A percentile compares a stretch with the other conserved stretches of the same genome.
phyloP scores from a whole-genome alignment of 1,140 invertebrate species.

The Macrosteles quadrilineatus region DNA sequence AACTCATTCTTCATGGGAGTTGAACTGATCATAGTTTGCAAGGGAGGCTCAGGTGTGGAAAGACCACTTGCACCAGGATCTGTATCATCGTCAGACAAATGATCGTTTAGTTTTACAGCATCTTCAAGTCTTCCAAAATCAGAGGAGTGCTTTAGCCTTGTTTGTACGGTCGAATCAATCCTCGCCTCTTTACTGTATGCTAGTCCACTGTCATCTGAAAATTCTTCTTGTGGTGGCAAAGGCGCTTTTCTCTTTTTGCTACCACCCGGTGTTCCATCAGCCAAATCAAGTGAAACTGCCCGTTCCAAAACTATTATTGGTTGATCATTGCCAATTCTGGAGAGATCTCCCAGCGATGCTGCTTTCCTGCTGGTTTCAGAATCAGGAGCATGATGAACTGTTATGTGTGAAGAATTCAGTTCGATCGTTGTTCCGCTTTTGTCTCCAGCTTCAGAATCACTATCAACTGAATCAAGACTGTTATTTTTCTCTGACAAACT shows the following conservation, averaged over 20 bases:
- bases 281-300: conserved; percentile 79
- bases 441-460: conserved; percentile 52
- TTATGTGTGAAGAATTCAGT: conserved; percentile 70
- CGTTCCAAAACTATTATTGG: conserved; percentile 66
- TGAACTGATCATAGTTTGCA: conserved; percentile 33
- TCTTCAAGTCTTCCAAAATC: conserved; percentile 77
- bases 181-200: conserved; percentile 59
- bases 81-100: conserved; percentile 33
- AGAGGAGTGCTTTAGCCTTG: conserved; percentile 68
- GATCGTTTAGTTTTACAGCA: conserved; percentile 56
- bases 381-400: conserved; percentile 66
- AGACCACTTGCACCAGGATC: conserved; percentile 36
- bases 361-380: conserved; percentile 71
- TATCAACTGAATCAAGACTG: conserved; percentile 46
- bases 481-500: conserved; percentile 37
- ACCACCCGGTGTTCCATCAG: conserved; percentile 60
- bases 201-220: conserved; percentile 41
- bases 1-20: conserved; percentile 38
- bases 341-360: conserved; percentile 77
- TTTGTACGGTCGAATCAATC: conserved; percentile 60
- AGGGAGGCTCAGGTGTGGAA: conserved; percentile 34
- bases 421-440: conserved; percentile 60
- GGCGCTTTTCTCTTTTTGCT: conserved; percentile 70
- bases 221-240: conserved; percentile 53
- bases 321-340: conserved; percentile 63